These are phyloP conservation scores for Reticulitermes lucifugus DNA, from an alignment of 2,888 invertebrate species.

Conservation along the genomic window DNA sequence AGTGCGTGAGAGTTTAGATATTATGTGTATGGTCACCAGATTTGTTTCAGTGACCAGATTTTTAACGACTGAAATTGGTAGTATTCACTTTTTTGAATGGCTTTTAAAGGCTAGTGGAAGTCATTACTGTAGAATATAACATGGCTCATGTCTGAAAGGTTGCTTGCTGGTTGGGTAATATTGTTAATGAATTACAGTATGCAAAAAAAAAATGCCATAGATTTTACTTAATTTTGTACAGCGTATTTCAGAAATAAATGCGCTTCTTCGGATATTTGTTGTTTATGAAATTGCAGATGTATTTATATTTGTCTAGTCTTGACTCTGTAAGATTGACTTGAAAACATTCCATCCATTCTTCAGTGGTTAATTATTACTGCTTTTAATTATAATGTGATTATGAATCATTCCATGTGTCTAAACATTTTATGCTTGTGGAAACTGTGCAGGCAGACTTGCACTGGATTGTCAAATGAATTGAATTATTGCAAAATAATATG, in stretches of 20 bases:
- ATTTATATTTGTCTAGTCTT: constrained; percentile 40
- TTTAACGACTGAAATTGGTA: not conserved
- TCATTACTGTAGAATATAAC: not conserved
- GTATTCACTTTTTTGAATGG: constrained; percentile 14
- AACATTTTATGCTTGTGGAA: not conserved
- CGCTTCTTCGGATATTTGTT: constrained; percentile 4
- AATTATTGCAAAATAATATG: constrained; percentile 14
- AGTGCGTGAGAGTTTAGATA: not conserved
- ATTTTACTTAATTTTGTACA: constrained; percentile 34
- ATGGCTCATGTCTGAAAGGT: not conserved
- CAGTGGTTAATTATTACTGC: constrained; percentile 34
- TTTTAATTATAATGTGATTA: constrained; percentile 11
- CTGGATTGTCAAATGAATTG: not conserved
- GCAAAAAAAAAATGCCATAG: not conserved
- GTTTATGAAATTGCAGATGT: constrained; percentile 21
- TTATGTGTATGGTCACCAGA: not conserved
- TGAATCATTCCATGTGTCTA: not conserved
- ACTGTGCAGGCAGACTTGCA: not conserved
- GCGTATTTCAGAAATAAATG: not conserved
- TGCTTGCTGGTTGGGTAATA: constrained; percentile 22
- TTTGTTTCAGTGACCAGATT: not conserved
- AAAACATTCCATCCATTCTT: constrained; percentile 43
- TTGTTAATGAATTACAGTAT: constrained; percentile 5
- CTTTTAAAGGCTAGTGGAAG: constrained; percentile 8
- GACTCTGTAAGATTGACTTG: constrained; percentile 11